These are phyloP conservation scores for Paradoxurus hermaphroditus DNA, from an alignment of 2,113 vertebrate genomes.

Conservation along the genomic window DNA sequence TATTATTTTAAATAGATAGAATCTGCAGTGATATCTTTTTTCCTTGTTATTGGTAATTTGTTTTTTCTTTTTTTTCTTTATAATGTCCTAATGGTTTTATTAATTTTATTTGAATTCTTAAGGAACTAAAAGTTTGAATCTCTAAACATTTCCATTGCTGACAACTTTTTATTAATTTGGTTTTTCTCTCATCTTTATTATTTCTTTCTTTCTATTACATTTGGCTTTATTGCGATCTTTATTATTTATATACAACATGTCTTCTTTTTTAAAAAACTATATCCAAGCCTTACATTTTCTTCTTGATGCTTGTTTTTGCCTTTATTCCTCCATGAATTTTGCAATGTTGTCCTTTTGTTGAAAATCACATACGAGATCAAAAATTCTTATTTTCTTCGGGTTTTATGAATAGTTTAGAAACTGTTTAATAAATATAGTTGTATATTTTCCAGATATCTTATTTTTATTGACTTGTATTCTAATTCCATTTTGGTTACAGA, in stretches of 20 bases:
- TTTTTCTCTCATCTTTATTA: neutral
- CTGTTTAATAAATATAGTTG: neutral
- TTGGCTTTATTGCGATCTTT: neutral
- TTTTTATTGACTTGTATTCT: neutral
- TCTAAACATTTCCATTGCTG: neutral
- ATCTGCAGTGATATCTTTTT: neutral
- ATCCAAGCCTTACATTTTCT: neutral
- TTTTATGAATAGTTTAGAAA: neutral
- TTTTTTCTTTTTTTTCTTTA: neutral
- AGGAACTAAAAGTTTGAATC: neutral
- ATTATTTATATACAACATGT: neutral
- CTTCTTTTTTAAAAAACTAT: neutral
- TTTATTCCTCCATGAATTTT: neutral
- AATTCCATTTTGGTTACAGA: neutral
- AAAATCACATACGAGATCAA: neutral
- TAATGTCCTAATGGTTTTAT: neutral
- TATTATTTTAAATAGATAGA: neutral
- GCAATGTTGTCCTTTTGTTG: neutral
- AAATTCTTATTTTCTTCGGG: neutral
- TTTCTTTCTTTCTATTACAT: neutral
- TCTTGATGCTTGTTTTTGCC: neutral
- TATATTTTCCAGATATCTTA: neutral
- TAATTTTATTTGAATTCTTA: neutral
- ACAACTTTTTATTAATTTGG: neutral
- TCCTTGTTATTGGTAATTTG: neutral